A percentile compares a stretch with the other conserved stretches of the same genome.
phyloP scores from a whole-genome alignment of 2,797 vertebrate species.

The Sebastes alutus region DNA sequence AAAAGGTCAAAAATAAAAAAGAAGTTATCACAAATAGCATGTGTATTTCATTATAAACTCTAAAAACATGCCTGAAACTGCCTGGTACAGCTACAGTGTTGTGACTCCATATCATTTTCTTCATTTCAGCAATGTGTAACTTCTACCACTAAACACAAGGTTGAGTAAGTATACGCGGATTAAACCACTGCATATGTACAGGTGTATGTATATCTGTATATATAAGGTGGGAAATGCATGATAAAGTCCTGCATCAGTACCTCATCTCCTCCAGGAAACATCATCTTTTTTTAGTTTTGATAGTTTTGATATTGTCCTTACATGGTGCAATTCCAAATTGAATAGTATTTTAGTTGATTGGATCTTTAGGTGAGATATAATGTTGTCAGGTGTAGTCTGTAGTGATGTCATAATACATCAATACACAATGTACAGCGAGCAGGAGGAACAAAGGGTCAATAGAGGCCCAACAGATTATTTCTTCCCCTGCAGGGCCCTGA shows the following conservation, averaged over 20 bases:
- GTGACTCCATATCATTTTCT: neutral
- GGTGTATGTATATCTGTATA: no score
- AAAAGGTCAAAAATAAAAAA: neutral
- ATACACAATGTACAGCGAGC: neutral
- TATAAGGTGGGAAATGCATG: neutral
- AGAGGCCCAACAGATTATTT: neutral
- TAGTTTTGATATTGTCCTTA: neutral
- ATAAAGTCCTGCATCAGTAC: neutral
- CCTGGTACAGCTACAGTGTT: neutral
- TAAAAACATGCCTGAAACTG: neutral
- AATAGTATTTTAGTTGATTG: neutral
- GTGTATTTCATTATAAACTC: neutral
- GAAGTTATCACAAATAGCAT: neutral
- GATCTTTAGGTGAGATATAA: neutral
- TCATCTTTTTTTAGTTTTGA: rapidly evolving
- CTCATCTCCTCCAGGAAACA: neutral
- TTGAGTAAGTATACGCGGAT: no score
- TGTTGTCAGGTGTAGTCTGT: neutral
- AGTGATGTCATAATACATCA: no score
- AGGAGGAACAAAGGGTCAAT: neutral
- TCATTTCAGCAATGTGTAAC: neutral
- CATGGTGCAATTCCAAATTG: neutral
- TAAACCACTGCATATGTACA: rapidly evolving
- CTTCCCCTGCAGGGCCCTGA: rapidly evolving
- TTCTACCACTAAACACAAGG: neutral